These are phyloP conservation scores for Neoaliturus tenellus DNA, from an alignment of 2,888 invertebrate genomes.

Conservation along the genomic window DNA sequence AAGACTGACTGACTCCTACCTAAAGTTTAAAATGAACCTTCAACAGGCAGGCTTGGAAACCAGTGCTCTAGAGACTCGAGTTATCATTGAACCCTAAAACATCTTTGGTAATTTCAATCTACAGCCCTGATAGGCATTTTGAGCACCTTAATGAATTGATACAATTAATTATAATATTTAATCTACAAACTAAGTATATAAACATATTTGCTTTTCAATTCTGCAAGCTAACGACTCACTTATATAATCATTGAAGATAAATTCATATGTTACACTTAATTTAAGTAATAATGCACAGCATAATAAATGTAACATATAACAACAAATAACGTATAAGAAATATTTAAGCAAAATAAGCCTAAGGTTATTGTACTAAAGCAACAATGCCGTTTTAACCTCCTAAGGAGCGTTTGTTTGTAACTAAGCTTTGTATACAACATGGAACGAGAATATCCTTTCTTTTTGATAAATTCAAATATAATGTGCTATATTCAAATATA, in stretches of 20 bases:
- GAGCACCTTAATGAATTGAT: slow-evolving; percentile 7
- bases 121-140: not conserved
- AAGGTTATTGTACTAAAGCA: slow-evolving; percentile 10
- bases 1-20: too few species aligned
- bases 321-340: not conserved
- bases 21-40: too few species aligned
- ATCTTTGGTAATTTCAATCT: not conserved
- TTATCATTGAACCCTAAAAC: not conserved
- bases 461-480: not conserved
- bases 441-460: not conserved
- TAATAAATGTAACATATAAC: not conserved
- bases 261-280: not conserved
- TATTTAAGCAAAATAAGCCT: not conserved
- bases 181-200: not conserved
- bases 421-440: slow-evolving; percentile 20
- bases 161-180: not conserved
- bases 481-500: slow-evolving; percentile 5
- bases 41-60: too few species aligned
- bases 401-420: not conserved
- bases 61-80: too few species aligned
- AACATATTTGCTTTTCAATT: not conserved
- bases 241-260: not conserved
- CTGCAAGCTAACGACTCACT: not conserved
- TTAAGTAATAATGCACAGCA: not conserved
- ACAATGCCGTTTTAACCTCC: not conserved